These are phyloP conservation scores for Lithodes maja DNA, from an alignment of 2,888 invertebrate genomes.

Conservation along the genomic window DNA sequence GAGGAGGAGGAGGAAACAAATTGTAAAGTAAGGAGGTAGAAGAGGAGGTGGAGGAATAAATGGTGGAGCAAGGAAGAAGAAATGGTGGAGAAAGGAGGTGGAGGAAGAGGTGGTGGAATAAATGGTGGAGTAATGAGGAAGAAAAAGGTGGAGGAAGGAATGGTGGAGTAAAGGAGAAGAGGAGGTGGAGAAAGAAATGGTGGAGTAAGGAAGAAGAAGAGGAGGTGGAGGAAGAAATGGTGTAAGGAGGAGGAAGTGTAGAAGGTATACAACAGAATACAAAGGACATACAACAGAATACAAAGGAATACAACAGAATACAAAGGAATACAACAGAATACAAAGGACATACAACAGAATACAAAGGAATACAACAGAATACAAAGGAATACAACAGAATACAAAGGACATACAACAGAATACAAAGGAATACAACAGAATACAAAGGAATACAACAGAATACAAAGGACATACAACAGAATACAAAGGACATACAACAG, in stretches of 20 bases:
- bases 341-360: neutral
- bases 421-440: neutral
- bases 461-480: neutral
- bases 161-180: neutral
- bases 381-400: neutral
- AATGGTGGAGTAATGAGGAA: neutral
- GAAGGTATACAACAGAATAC: too few relatives aligned
- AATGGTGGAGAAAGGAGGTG: neutral
- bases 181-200: neutral
- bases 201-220: neutral
- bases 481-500: too few relatives aligned
- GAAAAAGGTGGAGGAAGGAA: neutral
- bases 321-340: neutral
- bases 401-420: neutral
- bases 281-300: neutral
- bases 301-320: neutral
- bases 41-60: neutral
- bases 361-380: neutral
- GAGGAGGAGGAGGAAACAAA: neutral
- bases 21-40: neutral
- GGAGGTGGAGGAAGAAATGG: neutral
- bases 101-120: neutral
- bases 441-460: neutral
- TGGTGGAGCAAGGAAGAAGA: neutral
- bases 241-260: neutral